Base-by-base conservation (phyloP, 2,113 vertebrate genomes). In the Festucalex cinctus region DNA sequence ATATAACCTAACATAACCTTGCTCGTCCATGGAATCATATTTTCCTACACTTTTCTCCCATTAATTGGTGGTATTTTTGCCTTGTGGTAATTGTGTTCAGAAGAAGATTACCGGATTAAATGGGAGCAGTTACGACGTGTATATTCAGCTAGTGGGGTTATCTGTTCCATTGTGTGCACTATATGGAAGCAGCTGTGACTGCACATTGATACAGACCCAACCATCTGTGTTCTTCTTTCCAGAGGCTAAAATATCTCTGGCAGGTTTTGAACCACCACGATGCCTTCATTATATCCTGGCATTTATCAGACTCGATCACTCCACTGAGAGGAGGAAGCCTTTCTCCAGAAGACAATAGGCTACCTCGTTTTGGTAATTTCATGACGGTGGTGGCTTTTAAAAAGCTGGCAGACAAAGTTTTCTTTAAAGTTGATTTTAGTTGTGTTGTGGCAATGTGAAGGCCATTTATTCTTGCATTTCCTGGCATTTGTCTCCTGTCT, bases 41-140 rank as follows among this genome's bases (percentile, higher is more conserved):
- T 46, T 35, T 1, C n/a, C 7, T 3, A 24, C n/a, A 14, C 37
- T 59, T 6, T n/a, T 10, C 44, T 61, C 12, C 22, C 68, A 3
- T 51, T 46, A 49, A 63, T 71, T 59, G 8, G 20, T 43, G 41
- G 22, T 36, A 32, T 68, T 71, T 60, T 69, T 65, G 49, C 20
- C n/a, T 70, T 63, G 36, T 68, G 65, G 43, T 74, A 66, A 76
- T 75, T 77, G 70, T 75, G 79, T 26, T 66, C 69, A 78, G 73
- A 48, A 67, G 28, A 53, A 32, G 75, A 78, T 80, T 70, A 71
- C 9, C 49, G 72, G 70, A 75, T 79, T 70, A 70, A 41, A 56
- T n/a, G 0, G n/a, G 51, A 20, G 39, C 66, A 17, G 6, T 68
- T 65, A 65, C 65, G 63, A 49, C 60, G 64, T 79, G 70, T 63